Evolutionary conservation across 2,888 invertebrate species (phyloP).

Genomic region (Pyrochroa serraticornis): DNA sequence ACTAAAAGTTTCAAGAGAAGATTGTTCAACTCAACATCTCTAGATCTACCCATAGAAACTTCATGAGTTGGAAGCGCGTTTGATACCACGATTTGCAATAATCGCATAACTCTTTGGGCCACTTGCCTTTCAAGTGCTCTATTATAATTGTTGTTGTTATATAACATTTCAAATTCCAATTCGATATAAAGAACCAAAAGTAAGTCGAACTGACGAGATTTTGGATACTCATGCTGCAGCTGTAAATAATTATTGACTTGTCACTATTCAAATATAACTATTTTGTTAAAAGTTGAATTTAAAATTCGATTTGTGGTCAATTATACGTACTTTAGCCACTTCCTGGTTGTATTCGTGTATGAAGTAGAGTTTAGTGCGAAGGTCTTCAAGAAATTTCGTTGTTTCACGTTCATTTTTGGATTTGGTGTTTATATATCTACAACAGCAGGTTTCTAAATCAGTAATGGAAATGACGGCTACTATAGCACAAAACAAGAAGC

Average conservation of each 20-base stretch:
- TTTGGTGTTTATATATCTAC: slow-evolving; percentile 35
- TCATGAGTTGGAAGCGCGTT: slow-evolving; percentile 3
- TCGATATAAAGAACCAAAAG: slow-evolving; percentile 22
- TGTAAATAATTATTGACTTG: slow-evolving; percentile 1
- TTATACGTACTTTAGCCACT: slow-evolving; percentile 29
- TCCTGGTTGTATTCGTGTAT: slow-evolving; percentile 31
- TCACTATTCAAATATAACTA: background rate
- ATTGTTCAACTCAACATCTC: slow-evolving; percentile 2
- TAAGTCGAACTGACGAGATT: slow-evolving; percentile 13
- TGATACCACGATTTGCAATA: slow-evolving; percentile 15
- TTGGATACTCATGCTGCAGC: slow-evolving; percentile 15
- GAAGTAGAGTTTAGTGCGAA: slow-evolving; percentile 31
- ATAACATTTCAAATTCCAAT: slow-evolving; percentile 19
- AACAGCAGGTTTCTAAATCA: slow-evolving; percentile 10
- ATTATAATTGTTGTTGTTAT: background rate
- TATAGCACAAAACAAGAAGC: too few relatives aligned
- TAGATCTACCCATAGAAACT: background rate
- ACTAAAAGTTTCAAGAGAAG: slow-evolving; percentile 8
- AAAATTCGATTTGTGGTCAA: background rate
- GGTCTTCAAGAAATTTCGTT: slow-evolving; percentile 30
- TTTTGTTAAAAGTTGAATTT: background rate
- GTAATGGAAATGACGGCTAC: too few relatives aligned
- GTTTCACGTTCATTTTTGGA: slow-evolving; percentile 26
- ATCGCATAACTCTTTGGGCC: slow-evolving; percentile 8
- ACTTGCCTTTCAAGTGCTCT: background rate